Conservation (phyloP, 2,113 vertebrate species). For the Puffinus mauretanicus region DNA sequence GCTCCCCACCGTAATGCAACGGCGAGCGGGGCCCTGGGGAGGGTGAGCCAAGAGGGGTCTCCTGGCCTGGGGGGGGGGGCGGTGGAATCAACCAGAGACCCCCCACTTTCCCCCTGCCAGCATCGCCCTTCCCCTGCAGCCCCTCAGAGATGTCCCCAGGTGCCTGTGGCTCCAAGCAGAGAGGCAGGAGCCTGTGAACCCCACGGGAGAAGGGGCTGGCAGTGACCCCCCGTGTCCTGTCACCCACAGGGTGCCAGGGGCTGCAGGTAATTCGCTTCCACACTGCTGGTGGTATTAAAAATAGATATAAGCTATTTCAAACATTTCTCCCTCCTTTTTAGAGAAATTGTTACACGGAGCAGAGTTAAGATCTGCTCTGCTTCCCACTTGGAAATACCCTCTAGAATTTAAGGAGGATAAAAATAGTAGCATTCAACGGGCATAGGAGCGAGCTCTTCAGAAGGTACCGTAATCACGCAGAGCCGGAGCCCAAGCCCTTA, state of each 20-base stretch:
- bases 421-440: constrained; percentile 27
- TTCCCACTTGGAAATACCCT: constrained; percentile 50
- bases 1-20: not conserved
- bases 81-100: not conserved
- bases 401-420: constrained; percentile 38
- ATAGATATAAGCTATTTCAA: not conserved
- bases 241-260: not conserved
- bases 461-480: not conserved
- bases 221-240: not conserved
- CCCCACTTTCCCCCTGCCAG: not conserved
- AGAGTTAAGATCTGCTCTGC: not conserved
- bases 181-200: not conserved
- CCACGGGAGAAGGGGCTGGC: not conserved
- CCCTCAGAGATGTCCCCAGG: not conserved
- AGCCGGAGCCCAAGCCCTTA: not conserved
- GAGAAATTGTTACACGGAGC: not conserved
- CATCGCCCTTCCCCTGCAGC: rapidly evolving
- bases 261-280: not conserved
- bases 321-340: not conserved
- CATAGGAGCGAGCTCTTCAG: not conserved
- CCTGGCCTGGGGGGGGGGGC: not conserved
- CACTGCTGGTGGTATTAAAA: rapidly evolving
- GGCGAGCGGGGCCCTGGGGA: not conserved
- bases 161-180: not conserved
- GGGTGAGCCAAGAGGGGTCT: not conserved